A percentile compares a stretch with the other conserved stretches of the same genome.
Evolutionary conservation across 2,888 invertebrate genomes (phyloP).

Genomic region (Parascotia fuliginaria): DNA sequence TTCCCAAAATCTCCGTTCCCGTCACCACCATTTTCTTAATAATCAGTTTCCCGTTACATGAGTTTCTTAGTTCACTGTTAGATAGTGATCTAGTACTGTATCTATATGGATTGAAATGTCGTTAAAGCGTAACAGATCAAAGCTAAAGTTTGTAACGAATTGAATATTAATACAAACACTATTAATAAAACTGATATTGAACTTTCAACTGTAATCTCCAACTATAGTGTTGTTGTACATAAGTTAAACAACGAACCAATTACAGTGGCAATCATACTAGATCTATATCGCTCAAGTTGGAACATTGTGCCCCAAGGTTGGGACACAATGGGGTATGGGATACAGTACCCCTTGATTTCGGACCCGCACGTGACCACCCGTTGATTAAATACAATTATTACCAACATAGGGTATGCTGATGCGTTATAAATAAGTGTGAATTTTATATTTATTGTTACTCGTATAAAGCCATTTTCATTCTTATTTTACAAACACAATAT

Average conservation of each 20-base stretch:
- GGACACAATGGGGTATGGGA: conserved; percentile 46
- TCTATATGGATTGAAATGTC: too few relatives aligned
- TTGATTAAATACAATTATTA: conserved; percentile 62
- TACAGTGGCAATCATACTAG: conserved; percentile 40
- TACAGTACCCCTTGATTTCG: conserved; percentile 50
- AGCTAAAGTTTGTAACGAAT: too few relatives aligned
- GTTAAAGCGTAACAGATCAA: too few relatives aligned
- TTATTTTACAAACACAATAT: conserved; percentile 1
- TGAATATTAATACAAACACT: background rate
- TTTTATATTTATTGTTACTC: conserved; percentile 18
- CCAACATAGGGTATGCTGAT: conserved; percentile 41
- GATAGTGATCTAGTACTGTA: too few relatives aligned
- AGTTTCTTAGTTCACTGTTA: too few relatives aligned
- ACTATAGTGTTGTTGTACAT: conserved; percentile 9
- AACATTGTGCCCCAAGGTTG: conserved; percentile 37
- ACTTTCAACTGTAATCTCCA: too few relatives aligned
- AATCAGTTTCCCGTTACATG: too few relatives aligned
- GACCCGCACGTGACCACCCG: conserved; percentile 56
- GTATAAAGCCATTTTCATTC: conserved; percentile 13
- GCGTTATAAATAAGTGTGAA: conserved; percentile 19
- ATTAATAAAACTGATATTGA: background rate
- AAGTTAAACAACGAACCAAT: conserved; percentile 40
- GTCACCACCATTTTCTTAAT: too few relatives aligned
- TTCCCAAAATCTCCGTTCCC: too few relatives aligned
- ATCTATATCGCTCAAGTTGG: conserved; percentile 41